Base-by-base conservation (phyloP, 2,888 invertebrate species). In the Drosophila melanocephala region DNA sequence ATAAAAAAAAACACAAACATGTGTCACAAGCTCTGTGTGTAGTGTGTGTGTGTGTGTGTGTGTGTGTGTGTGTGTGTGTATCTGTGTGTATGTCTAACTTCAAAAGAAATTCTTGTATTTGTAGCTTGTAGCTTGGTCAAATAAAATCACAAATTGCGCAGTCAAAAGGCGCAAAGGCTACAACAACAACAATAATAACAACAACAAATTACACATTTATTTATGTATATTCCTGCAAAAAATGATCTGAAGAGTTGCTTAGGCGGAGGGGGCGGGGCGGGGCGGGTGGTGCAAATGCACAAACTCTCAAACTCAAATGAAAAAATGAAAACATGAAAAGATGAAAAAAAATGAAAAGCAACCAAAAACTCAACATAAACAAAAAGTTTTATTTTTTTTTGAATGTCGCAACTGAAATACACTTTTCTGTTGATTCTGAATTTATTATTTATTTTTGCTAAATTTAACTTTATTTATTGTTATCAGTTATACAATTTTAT, bases 91-190 rank as follows among this genome's bases (percentile, higher is more conserved):
- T 50, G 26, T 74, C 47, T 58, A 66, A 79, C 78, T 73, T 81
- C 81, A 81, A 81, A 81, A 71, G 78, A 60, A 81, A 81, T 60
- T 75, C 62, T 47, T 70, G 63, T 64, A 65, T 64, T 64, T 63
- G 68, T 71, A 52, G 56, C 39, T 72, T 72, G 72, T 70, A 52
- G 57, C 39, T 72, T 72, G 72, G 56, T 63, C 79, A 78, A 66
- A 79, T 65, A 72, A 69, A 79, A 72, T 60, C 65, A 73, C 55
- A 62, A 75, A 76, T 66, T 72, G 62, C 76, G 68, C 76, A 69
- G 67, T 39, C 68, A 78, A 79, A 78, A 79, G 72, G 62, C 78
- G 67, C 71, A 72, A 50, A 70, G 77, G 55, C 62, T 58, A 59
- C 61, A 57, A 39, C 55, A 59, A 28, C 53, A 47, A 52, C 50